Evolutionary conservation across 2,113 vertebrate genomes (phyloP).

Genomic region (Poicephalus gulielmi): DNA sequence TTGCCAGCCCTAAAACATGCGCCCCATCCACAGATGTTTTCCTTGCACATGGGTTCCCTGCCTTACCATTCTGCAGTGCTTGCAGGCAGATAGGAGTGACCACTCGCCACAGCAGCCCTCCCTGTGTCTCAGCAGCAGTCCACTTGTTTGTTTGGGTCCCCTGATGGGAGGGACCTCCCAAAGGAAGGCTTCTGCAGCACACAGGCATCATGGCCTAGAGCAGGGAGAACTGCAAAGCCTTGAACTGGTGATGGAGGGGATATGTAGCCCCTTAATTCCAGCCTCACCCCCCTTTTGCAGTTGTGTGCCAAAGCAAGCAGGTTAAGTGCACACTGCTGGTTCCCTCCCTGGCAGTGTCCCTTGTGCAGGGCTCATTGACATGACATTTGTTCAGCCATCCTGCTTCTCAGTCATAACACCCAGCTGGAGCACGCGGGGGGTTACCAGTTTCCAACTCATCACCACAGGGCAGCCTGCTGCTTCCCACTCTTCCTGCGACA

Average conservation of each 20-base stretch:
- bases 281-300: not conserved
- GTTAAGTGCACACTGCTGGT: not conserved
- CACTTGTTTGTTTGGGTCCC: not conserved
- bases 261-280: not conserved
- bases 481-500: not conserved
- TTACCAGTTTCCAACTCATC: not conserved
- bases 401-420: not conserved
- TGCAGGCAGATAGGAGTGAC: not conserved
- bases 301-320: rapidly evolving
- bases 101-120: rapidly evolving
- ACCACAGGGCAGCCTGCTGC: not conserved
- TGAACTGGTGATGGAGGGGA: not conserved
- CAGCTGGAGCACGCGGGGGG: rapidly evolving
- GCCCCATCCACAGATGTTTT: not conserved
- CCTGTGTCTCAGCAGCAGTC: not conserved
- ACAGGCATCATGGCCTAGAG: not conserved
- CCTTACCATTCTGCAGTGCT: not conserved
- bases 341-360: not conserved
- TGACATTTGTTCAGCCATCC: not conserved
- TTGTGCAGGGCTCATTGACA: rapidly evolving
- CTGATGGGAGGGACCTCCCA: not conserved
- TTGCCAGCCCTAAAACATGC: not conserved
- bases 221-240: not conserved
- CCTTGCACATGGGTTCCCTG: rapidly evolving
- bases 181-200: not conserved